These are phyloP conservation scores for Stratiomys singularior DNA, from an alignment of 2,888 invertebrate species.

Conservation along the genomic window DNA sequence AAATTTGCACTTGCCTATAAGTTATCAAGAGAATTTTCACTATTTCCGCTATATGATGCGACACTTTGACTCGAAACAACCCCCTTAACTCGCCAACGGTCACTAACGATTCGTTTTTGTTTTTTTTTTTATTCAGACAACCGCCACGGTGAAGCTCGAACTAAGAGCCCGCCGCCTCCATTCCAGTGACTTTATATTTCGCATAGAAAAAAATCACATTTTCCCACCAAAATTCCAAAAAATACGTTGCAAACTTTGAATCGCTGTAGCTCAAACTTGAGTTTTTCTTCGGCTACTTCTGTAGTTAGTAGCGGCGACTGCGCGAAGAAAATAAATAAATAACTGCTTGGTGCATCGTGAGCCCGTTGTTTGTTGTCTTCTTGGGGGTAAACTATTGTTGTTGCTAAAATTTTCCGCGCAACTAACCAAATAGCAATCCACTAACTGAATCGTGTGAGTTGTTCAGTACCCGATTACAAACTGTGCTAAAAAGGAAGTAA, in stretches of 20 bases:
- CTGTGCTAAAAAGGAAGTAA: constrained; percentile 36
- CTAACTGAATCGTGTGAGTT: constrained; percentile 13
- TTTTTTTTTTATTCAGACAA: too few species aligned
- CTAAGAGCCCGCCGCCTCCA: constrained; percentile 15
- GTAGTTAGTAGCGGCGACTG: not conserved
- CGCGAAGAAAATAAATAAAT: not conserved
- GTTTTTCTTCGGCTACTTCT: constrained; percentile 23
- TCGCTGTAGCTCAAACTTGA: not conserved
- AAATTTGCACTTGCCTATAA: too few species aligned
- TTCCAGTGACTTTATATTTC: constrained; percentile 34
- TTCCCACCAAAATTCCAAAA: constrained; percentile 32
- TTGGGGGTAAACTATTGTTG: not conserved
- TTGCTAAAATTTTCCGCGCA: not conserved
- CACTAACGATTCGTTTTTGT: too few species aligned
- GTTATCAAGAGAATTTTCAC: too few species aligned
- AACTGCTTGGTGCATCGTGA: not conserved
- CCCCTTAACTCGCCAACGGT: too few species aligned
- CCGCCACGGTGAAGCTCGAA: constrained; percentile 12
- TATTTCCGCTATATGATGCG: too few species aligned
- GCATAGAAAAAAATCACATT: constrained; percentile 21
- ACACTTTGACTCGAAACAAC: too few species aligned
- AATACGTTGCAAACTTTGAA: not conserved
- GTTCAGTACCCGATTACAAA: constrained; percentile 14
- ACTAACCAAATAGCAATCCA: not conserved
- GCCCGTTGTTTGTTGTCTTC: not conserved